Percentiles rank a stretch among this genome's conserved stretches.
phyloP scores from a whole-genome alignment of 2,797 vertebrate genomes.

The Rhincodon typus region DNA sequence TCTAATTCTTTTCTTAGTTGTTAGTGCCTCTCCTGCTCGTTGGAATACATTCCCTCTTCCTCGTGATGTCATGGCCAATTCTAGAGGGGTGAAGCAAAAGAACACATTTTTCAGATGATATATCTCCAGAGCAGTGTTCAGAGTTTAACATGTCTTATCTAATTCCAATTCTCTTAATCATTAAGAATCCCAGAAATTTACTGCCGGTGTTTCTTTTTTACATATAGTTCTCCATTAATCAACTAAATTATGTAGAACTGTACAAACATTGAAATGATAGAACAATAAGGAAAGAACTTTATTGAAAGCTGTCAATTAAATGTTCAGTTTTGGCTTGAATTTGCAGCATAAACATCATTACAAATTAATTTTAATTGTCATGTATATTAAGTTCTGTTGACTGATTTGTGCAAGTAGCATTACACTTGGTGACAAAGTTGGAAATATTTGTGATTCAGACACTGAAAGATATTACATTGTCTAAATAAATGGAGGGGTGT shows the following conservation, averaged over 20 bases:
- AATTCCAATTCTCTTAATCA: background rate
- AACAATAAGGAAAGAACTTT: background rate
- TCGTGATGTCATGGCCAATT: background rate
- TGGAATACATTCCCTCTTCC: background rate
- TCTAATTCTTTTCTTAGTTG: background rate
- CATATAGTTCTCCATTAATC: background rate
- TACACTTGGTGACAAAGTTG: background rate
- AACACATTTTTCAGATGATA: background rate
- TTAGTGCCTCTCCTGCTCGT: background rate
- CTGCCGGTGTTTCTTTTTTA: background rate
- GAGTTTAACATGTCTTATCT: background rate
- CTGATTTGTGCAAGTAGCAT: background rate
- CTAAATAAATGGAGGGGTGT: background rate
- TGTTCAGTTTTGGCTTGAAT: background rate
- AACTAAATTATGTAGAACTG: background rate
- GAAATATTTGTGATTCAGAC: background rate
- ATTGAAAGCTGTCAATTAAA: background rate
- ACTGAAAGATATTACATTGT: background rate
- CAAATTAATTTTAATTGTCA: background rate
- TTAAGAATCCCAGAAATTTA: background rate
- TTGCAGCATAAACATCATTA: background rate
- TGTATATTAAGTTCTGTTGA: background rate
- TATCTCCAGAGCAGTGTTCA: background rate
- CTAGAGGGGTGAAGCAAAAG: background rate
- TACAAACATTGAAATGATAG: background rate